Evolutionary conservation across 1,140 invertebrate species (phyloP), one percentile per base, ranked within the genome.

Genomic region (Rhyzopertha dominica): DNA sequence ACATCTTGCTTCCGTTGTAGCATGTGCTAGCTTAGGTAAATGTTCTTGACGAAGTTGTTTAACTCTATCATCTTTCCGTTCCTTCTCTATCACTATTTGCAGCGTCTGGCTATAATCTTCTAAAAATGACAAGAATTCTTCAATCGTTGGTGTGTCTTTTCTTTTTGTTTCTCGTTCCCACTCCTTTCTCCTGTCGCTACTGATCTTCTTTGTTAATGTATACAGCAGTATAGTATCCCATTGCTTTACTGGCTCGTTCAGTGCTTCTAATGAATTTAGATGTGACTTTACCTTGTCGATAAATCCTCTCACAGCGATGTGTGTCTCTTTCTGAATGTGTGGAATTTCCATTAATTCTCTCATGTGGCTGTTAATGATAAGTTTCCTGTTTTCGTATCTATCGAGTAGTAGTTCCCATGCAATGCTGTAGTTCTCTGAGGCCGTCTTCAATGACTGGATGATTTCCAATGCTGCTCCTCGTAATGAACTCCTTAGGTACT

Each of bases 201-300:
- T 50, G 9, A 58, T 25, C 39, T 51, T 56, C 14, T 43, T 31
- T 20, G 24, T 23, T 8, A 56, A 26, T 22, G 51, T 44, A 22
- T 30, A 26, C 12, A 58, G 35, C 31, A 59, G 26, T 2, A 59
- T 13, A 1, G 34, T 13, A 36, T 59, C 48, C 54, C 54, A 59
- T 0, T 31, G 3, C 5, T 56, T 44, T 1, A 47, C 26, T 2
- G 51, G 35, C 22, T 44, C 10, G 23, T 45, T 38, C 8, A 54
- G 32, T 1, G 46, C 44, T 34, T 56, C 41, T 10, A 57, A 31
- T 2, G 43, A 22, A 19, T 45, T 19, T 0, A 54, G n/a, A 36
- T 49, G 32, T 22, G 49, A 50, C 25, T 29, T 38, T 4, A 43
- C 12, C 2, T 29, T 34, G 25, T 59, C 51, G 5, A 49, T 26